Base-by-base conservation (phyloP, 2,888 invertebrate genomes). In the Drosophila colorata region DNA sequence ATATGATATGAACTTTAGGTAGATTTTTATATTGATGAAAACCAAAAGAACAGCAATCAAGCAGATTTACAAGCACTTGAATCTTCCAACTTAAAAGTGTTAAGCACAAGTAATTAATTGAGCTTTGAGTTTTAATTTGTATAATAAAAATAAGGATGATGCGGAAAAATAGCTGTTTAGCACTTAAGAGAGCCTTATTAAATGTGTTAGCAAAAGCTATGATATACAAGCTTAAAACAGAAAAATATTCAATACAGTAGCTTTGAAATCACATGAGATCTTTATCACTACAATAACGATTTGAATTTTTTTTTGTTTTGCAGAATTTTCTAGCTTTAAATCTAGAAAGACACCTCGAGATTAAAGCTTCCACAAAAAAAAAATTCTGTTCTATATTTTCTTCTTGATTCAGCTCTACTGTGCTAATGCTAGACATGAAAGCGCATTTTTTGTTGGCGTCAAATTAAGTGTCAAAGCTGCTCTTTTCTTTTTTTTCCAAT, bases 381-480 rank as follows among this genome's bases (percentile, higher is more conserved):
- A 46, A 14, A 18, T 14, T 23, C 20, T 4, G 20, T 20, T 8
- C 8, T 1, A 20, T 49, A 14, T 20, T 25, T 25, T 43, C 13
- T 28, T 8, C 3, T 13, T 3, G 18, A 38, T 33, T 33, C 35
- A 11, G 8, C 35, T 20, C 49, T 69, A 69, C 69, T 74, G 73
- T 69, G 37, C 43, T 1, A 6, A 4, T 11, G 25, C 48, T 25
- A 46, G 28, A 20, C 18, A 46, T 25, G n/a, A 20, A 37, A 43
- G 4, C 31, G 14, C 28, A 11, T 14, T 7, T 40, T 18, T 38
- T 63, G 72, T 57, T 55, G 43, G 66, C 52, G 78, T 78, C 78
- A 78, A 78, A 51, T 76, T 76, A 58, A 61, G 60, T 65, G 74
- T 69, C 67, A 70, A 37, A 66, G 63, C 53, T 63, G 57, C 23